Conservation (phyloP, 2,888 invertebrate genomes). For the Muscina levida region DNA sequence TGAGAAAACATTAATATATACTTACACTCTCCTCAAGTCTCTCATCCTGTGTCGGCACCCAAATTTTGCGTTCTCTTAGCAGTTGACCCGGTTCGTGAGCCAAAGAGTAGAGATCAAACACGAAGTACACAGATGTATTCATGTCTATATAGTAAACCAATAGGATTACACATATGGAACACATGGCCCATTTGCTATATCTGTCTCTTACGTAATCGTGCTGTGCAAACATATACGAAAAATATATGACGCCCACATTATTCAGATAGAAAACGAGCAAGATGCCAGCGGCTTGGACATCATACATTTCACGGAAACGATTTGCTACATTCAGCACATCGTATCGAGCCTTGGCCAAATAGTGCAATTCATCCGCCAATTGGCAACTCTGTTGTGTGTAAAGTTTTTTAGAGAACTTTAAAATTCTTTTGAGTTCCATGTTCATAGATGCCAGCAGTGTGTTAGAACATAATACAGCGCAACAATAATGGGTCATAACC, state of each 20-base stretch:
- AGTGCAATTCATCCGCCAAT: slow-evolving; percentile 30
- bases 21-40: slow-evolving; percentile 35
- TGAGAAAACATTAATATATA: not conserved
- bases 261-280: slow-evolving; percentile 18
- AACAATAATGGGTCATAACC: slow-evolving; percentile 40
- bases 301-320: slow-evolving; percentile 25
- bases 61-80: not conserved
- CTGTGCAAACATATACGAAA: not conserved
- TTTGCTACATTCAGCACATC: not conserved
- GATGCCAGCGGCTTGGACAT: slow-evolving; percentile 33
- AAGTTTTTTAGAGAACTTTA: slow-evolving; percentile 1
- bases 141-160: slow-evolving; percentile 15
- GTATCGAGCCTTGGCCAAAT: slow-evolving; percentile 6
- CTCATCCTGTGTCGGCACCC: not conserved
- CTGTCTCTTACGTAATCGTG: not conserved
- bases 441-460: slow-evolving; percentile 20
- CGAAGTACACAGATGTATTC: not conserved
- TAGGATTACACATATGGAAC: not conserved
- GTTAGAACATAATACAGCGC: slow-evolving; percentile 13
- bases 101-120: not conserved
- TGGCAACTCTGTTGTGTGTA: not conserved
- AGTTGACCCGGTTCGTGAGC: not conserved
- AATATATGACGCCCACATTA: slow-evolving; percentile 12
- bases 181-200: not conserved
- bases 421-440: slow-evolving; percentile 23